Conservation (phyloP, 2,797 vertebrate species). For the Gymnoscopelus microlampas region DNA sequence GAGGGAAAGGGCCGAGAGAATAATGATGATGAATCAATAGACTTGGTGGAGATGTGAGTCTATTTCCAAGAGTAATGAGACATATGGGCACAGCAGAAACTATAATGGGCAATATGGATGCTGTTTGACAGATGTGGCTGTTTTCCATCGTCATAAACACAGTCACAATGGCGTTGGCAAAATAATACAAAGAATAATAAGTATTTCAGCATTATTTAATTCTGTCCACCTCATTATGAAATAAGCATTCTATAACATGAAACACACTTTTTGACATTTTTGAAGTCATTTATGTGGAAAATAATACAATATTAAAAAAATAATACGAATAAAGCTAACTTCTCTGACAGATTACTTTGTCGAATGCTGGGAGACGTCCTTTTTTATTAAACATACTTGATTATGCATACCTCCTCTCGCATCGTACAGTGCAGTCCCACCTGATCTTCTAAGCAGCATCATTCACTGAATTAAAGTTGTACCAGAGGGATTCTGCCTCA, state of each 20-base stretch:
- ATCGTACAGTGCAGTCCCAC: too few species aligned
- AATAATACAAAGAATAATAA: not conserved
- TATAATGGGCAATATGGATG: conserved; percentile 36
- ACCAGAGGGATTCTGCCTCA: conserved; percentile 3
- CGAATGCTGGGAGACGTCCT: not conserved
- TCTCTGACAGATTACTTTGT: not conserved
- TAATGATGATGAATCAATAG: conserved; percentile 56
- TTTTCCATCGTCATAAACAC: conserved; percentile 22
- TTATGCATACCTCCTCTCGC: too few species aligned
- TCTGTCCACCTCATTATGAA: conserved; percentile 18
- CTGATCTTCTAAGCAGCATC: too few species aligned
- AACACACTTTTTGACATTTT: conserved; percentile 11
- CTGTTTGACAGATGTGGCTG: conserved; percentile 6
- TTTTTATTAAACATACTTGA: too few species aligned
- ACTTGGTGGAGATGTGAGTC: conserved; percentile 29
- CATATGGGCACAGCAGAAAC: conserved; percentile 39
- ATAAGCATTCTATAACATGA: conserved; percentile 3
- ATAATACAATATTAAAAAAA: not conserved
- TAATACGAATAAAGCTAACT: too few species aligned
- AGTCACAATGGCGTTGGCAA: not conserved
- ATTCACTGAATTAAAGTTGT: conserved; percentile 8
- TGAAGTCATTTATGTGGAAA: conserved; percentile 17
- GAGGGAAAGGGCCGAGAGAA: conserved; percentile 34
- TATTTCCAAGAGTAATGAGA: conserved; percentile 57
- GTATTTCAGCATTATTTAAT: not conserved